Conservation (phyloP, 1,140 invertebrate species). For the Heterodera carotae region DNA sequence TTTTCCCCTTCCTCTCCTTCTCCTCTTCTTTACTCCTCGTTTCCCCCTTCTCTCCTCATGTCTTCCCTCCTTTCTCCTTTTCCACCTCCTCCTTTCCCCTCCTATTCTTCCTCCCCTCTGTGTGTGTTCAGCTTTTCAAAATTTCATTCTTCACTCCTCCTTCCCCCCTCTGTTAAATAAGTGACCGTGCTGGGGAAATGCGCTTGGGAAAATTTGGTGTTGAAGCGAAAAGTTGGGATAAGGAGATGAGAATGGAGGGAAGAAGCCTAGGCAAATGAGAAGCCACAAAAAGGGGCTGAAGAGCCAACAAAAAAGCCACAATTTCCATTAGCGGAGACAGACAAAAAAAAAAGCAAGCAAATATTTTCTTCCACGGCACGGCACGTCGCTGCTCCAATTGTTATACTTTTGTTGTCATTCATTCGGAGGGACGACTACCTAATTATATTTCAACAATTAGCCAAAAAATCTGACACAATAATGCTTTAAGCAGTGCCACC, state of each 20-base stretch:
- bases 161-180: background rate
- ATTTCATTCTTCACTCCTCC: background rate
- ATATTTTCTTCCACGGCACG: too few relatives aligned
- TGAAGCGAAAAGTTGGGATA: background rate
- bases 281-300: background rate
- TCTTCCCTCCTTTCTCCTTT: background rate
- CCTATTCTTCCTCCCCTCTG: background rate
- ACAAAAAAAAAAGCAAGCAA: too few relatives aligned
- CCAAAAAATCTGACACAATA: too few relatives aligned
- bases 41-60: too few relatives aligned
- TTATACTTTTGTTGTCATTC: too few relatives aligned
- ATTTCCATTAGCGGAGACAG: background rate
- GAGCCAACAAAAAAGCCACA: background rate
- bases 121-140: background rate
- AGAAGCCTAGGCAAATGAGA: background rate
- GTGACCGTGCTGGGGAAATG: background rate
- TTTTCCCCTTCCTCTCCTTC: too few relatives aligned
- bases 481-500: too few relatives aligned
- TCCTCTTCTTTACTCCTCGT: too few relatives aligned
- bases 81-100: background rate
- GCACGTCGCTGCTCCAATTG: too few relatives aligned
- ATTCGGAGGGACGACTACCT: too few relatives aligned
- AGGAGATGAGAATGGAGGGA: too few relatives aligned
- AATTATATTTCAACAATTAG: too few relatives aligned
- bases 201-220: background rate